These are phyloP conservation scores for Drosophila quinaria DNA, from an alignment of 2,888 invertebrate species.

Conservation along the genomic window DNA sequence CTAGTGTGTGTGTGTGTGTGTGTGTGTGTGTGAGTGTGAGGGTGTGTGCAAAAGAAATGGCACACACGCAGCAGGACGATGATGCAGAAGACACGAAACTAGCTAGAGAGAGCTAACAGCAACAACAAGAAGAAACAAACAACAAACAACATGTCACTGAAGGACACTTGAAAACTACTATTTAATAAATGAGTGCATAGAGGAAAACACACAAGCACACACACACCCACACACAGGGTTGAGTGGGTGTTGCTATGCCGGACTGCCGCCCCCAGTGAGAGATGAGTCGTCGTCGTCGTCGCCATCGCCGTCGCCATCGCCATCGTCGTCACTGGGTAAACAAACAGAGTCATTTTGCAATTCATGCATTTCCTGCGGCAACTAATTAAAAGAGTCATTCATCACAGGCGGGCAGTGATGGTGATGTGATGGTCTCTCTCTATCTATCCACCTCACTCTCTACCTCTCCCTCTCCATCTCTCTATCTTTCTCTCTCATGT, in stretches of 20 bases:
- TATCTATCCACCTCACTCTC: slow-evolving; percentile 3
- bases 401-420: slow-evolving; percentile 83
- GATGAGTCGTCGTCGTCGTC: slow-evolving; percentile 55
- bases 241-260: slow-evolving; percentile 42
- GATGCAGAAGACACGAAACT: slow-evolving; percentile 46
- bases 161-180: slow-evolving; percentile 83
- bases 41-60: slow-evolving; percentile 60
- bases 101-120: slow-evolving; percentile 44
- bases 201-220: slow-evolving; percentile 51
- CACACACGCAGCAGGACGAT: slow-evolving; percentile 59
- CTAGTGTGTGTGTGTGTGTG: slow-evolving; percentile 8
- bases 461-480: slow-evolving; percentile 1
- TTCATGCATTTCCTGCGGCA: slow-evolving; percentile 86
- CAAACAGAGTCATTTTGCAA: slow-evolving; percentile 84
- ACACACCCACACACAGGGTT: slow-evolving; percentile 19
- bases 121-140: slow-evolving; percentile 64
- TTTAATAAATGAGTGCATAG: slow-evolving; percentile 82
- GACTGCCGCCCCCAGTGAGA: slow-evolving; percentile 44
- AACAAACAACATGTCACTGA: slow-evolving; percentile 79
- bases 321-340: slow-evolving; percentile 69
- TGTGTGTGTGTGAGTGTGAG: slow-evolving; percentile 26
- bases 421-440: slow-evolving; percentile 66
- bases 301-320: slow-evolving; percentile 33
- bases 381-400: slow-evolving; percentile 86
- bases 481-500: slow-evolving; percentile 1